Percentiles rank a stretch among this genome's conserved stretches.
Conservation (phyloP, 1,140 invertebrate genomes). For the Scaptomyza montana region DNA sequence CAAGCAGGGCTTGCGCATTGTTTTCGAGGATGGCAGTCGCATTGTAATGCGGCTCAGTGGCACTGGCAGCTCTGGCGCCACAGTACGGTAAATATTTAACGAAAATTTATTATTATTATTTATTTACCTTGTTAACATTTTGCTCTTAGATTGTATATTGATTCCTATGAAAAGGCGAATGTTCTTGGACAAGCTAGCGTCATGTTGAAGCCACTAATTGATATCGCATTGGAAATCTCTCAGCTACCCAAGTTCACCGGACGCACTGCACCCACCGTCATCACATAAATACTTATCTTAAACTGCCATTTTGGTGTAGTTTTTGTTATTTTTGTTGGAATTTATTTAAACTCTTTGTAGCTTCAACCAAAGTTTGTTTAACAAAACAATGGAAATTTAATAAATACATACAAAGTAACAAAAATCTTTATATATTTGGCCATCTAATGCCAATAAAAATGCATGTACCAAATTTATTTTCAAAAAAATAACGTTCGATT, state of each 20-base stretch:
- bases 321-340: constrained; percentile 13
- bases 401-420: constrained; percentile 5
- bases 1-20: constrained; percentile 96
- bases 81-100: constrained; percentile 87
- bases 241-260: constrained; percentile 94
- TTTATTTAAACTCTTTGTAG: constrained; percentile 55
- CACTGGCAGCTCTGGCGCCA: constrained; percentile 98
- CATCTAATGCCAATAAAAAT: constrained; percentile 20
- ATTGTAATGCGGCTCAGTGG: constrained; percentile 97
- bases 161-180: constrained; percentile 92
- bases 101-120: no score
- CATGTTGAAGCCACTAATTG: constrained; percentile 94
- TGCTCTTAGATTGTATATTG: constrained; percentile 92
- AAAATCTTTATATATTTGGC: constrained; percentile 27
- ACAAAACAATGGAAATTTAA: constrained; percentile 15
- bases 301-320: neutral
- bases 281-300: constrained; percentile 90
- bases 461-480: constrained; percentile 5
- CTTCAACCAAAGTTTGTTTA: constrained; percentile 27
- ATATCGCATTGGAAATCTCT: constrained; percentile 94
- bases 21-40: constrained; percentile 97
- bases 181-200: constrained; percentile 91
- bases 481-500: neutral
- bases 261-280: constrained; percentile 96
- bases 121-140: neutral